phyloP scores from a whole-genome alignment of 1,140 invertebrate genomes.

The Drosophila ercepeae region DNA sequence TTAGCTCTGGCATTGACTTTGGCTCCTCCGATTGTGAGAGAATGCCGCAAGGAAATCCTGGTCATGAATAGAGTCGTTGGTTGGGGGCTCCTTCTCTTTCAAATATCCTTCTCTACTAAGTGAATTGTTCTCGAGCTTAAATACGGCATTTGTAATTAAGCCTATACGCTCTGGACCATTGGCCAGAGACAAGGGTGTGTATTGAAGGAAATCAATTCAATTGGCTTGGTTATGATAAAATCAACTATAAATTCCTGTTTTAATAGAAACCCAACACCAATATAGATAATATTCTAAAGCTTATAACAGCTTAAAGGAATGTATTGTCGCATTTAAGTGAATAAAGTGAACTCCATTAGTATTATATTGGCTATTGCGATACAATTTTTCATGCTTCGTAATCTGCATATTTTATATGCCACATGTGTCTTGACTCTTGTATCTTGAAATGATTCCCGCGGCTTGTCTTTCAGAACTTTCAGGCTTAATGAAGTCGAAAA shows the following conservation, averaged over 20 bases:
- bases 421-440: not conserved
- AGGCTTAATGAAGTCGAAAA: constrained; percentile 64
- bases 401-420: not conserved
- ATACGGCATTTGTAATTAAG: not conserved
- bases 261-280: not conserved
- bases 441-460: constrained; percentile 17
- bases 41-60: constrained; percentile 36
- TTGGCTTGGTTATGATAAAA: not conserved
- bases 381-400: not conserved
- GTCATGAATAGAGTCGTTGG: constrained; percentile 30
- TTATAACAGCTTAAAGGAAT: no score
- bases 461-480: constrained; percentile 28
- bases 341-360: not conserved
- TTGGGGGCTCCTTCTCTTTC: constrained; percentile 7
- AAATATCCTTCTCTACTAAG: constrained; percentile 7
- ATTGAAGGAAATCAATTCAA: not conserved
- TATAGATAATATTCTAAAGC: no score
- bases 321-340: no score
- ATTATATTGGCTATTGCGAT: not conserved
- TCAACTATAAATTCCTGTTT: not conserved
- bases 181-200: not conserved
- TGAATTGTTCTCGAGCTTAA: not conserved
- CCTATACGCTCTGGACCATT: not conserved
- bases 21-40: constrained; percentile 58
- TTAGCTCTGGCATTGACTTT: constrained; percentile 62